A percentile compares a stretch with the other conserved stretches of the same genome.
Evolutionary conservation across 2,113 vertebrate genomes (phyloP).

Genomic region (Grammomys dolichurus): DNA sequence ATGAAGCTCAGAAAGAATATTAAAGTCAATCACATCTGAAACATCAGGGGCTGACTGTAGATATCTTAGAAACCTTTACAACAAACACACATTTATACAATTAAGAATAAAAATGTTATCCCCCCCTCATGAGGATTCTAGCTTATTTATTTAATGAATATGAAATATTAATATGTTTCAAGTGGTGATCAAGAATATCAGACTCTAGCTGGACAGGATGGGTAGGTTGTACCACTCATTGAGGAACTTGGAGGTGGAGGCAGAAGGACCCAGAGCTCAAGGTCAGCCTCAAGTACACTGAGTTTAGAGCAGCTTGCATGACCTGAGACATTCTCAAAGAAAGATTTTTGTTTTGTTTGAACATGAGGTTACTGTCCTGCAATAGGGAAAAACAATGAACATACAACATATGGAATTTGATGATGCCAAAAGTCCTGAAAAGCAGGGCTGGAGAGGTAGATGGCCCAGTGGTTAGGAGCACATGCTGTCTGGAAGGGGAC

Average conservation of each 20-base stretch:
- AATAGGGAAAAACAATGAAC: not conserved
- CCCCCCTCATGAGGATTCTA: not conserved
- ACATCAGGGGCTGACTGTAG: not conserved
- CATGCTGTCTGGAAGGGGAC: not conserved
- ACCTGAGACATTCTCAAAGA: not conserved
- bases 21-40: slow-evolving; percentile 25
- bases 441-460: not conserved
- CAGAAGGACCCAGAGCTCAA: not conserved
- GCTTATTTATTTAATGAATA: slow-evolving; percentile 40
- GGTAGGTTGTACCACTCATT: not conserved
- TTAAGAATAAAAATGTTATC: slow-evolving; percentile 45
- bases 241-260: not conserved
- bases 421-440: not conserved
- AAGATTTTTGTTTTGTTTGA: not conserved
- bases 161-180: not conserved
- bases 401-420: not conserved
- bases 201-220: too few relatives aligned
- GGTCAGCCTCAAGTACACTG: not conserved
- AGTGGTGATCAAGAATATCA: not conserved
- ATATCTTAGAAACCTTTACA: slow-evolving; percentile 3
- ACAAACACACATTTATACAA: slow-evolving; percentile 46
- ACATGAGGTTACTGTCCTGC: not conserved
- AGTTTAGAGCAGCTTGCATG: not conserved
- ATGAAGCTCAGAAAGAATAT: slow-evolving; percentile 24
- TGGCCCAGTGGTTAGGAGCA: not conserved